Conservation (phyloP, 2,113 vertebrate species). For the Paratilapia polleni region DNA sequence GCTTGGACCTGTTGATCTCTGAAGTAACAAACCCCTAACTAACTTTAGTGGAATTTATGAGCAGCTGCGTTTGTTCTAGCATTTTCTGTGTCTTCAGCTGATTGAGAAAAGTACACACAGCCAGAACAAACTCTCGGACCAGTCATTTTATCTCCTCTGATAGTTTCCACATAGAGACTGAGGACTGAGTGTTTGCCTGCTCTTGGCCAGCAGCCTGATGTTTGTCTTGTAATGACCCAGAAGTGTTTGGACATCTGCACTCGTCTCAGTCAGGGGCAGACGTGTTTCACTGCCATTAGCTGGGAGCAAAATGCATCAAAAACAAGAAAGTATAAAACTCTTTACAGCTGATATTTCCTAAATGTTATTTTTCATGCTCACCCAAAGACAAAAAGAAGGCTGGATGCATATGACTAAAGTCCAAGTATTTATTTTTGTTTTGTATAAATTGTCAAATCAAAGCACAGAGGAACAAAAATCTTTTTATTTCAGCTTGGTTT, state of each 20-base stretch:
- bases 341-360: not conserved
- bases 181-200: not conserved
- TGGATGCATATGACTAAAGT: no score
- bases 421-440: not conserved
- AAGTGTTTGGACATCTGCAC: constrained; percentile 48
- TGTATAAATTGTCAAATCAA: not conserved
- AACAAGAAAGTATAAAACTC: not conserved
- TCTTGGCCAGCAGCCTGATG: constrained; percentile 22
- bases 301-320: not conserved
- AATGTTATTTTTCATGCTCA: not conserved
- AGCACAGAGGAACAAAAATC: not conserved
- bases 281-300: not conserved
- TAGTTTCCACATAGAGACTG: constrained; percentile 11
- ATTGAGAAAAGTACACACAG: not conserved
- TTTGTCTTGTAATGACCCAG: constrained; percentile 48
- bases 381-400: not conserved
- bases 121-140: not conserved
- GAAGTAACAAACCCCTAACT: not conserved
- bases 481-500: not conserved
- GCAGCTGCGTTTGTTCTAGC: constrained; percentile 22
- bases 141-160: constrained; percentile 30
- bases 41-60: not conserved
- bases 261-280: constrained; percentile 27
- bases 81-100: constrained; percentile 16
- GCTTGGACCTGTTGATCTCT: not conserved